Conservation (phyloP, 2,797 vertebrate species). For the Crocodylus rhombifer region DNA sequence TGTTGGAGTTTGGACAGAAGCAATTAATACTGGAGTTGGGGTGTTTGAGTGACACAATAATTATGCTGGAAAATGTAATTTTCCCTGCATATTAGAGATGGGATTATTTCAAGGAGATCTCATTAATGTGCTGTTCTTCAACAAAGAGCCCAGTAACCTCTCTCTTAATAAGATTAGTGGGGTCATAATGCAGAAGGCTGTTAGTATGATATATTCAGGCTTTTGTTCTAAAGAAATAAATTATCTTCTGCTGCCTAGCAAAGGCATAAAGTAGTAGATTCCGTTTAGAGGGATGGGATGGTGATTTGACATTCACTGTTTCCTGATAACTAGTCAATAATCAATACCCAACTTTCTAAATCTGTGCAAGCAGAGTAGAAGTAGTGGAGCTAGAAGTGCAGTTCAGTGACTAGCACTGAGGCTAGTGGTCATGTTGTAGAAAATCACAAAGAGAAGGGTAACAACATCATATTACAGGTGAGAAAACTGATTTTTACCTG, state of each 20-base stretch:
- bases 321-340: background rate
- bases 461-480: too few relatives aligned
- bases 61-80: constrained; percentile 79
- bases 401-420: background rate
- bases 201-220: constrained; percentile 55
- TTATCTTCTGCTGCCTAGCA: constrained; percentile 32
- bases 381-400: background rate
- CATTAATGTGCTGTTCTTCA: constrained; percentile 75
- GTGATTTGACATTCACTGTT: background rate
- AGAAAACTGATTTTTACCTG: too few relatives aligned
- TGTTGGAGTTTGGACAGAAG: constrained; percentile 69
- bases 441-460: too few relatives aligned
- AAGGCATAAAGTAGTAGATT: background rate
- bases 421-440: background rate
- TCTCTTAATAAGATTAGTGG: constrained; percentile 76
- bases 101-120: constrained; percentile 79
- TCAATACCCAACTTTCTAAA: background rate
- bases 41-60: constrained; percentile 75
- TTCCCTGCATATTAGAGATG: constrained; percentile 74
- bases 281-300: constrained; percentile 1
- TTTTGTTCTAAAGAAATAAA: constrained; percentile 73
- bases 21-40: constrained; percentile 68
- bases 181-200: constrained; percentile 64
- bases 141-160: constrained; percentile 71
- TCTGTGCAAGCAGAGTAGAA: background rate